Conservation (phyloP, 2,888 invertebrate species). For the Leucania comma region DNA sequence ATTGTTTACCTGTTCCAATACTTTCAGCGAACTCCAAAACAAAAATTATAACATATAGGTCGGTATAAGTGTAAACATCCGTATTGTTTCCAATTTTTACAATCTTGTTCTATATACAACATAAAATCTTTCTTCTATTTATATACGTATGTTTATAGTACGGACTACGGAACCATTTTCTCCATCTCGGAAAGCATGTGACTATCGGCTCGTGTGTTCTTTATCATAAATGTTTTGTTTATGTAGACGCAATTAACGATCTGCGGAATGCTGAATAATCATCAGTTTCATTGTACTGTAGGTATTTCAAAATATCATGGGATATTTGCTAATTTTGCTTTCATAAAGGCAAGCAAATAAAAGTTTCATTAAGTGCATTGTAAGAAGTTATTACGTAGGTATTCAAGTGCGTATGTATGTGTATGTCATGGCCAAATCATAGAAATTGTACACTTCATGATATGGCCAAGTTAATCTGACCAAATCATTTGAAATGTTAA, state of each 20-base stretch:
- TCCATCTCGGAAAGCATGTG: slow-evolving; percentile 40
- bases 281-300: slow-evolving; percentile 32
- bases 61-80: slow-evolving; percentile 30
- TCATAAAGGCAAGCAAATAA: slow-evolving; percentile 1
- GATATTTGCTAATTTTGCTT: slow-evolving; percentile 6
- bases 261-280: slow-evolving; percentile 45
- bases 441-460: too few species aligned
- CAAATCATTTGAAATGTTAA: too few species aligned
- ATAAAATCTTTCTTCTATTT: slow-evolving; percentile 42
- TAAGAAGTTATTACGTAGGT: background rate
- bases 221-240: slow-evolving; percentile 57
- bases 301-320: slow-evolving; percentile 13
- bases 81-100: slow-evolving; percentile 15
- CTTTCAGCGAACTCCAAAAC: slow-evolving; percentile 12
- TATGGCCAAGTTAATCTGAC: too few species aligned
- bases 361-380: slow-evolving; percentile 19
- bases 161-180: slow-evolving; percentile 48
- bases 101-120: slow-evolving; percentile 26
- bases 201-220: slow-evolving; percentile 46
- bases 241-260: slow-evolving; percentile 43
- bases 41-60: slow-evolving; percentile 16
- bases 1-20: slow-evolving; percentile 31
- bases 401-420: background rate
- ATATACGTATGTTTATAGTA: slow-evolving; percentile 41
- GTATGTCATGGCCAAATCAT: too few species aligned